These are phyloP conservation scores for Aphidius ervi DNA, from an alignment of 1,140 invertebrate genomes.

Conservation along the genomic window DNA sequence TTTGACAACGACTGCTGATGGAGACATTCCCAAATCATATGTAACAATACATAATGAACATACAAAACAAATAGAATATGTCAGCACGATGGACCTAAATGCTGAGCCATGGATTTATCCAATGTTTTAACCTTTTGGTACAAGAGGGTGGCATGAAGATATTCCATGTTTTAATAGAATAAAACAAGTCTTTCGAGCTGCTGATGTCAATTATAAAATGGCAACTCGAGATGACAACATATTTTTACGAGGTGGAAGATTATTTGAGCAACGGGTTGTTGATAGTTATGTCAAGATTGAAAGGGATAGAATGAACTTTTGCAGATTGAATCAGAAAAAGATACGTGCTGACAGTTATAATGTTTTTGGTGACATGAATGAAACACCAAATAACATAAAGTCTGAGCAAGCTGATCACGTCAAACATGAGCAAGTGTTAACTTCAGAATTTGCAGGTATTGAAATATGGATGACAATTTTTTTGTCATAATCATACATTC, in stretches of 20 bases:
- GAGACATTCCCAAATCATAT: not conserved
- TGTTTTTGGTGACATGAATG: no score
- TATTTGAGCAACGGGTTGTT: not conserved
- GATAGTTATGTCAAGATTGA: constrained; percentile 5
- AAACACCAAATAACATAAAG: no score
- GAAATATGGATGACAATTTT: no score
- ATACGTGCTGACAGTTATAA: not conserved
- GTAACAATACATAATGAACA: not conserved
- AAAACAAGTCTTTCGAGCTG: not conserved
- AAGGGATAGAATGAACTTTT: not conserved
- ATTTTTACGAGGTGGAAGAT: not conserved
- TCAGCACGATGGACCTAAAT: constrained; percentile 1
- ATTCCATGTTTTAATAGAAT: not conserved
- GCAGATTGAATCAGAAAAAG: not conserved
- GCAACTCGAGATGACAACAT: not conserved
- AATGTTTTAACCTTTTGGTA: not conserved
- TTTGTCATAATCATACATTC: no score
- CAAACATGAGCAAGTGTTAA: no score
- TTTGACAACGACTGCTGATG: not conserved
- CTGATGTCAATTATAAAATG: not conserved
- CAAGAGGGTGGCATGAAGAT: not conserved
- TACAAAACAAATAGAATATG: not conserved
- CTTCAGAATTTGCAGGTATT: no score
- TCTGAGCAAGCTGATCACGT: no score
- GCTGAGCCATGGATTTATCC: constrained; percentile 3